These are phyloP conservation scores for Apteryx owenii DNA, from an alignment of 2,113 vertebrate genomes.

Conservation along the genomic window DNA sequence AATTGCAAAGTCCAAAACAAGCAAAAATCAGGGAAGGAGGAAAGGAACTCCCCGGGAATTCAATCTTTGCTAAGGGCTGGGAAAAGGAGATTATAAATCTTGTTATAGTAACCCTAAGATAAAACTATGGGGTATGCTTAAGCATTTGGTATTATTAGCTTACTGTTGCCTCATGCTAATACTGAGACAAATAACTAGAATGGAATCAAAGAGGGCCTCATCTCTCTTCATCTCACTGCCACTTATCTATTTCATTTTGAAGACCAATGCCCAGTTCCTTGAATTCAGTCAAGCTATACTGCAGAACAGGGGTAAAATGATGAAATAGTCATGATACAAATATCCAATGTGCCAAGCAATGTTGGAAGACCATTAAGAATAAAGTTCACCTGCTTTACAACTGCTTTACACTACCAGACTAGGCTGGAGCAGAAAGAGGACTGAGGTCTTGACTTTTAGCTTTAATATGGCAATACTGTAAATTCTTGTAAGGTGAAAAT, in stretches of 20 bases:
- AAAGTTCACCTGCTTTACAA: neutral
- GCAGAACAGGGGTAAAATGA: neutral
- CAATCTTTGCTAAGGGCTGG: neutral
- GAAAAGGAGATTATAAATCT: neutral
- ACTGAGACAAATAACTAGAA: neutral
- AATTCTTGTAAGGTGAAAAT: neutral
- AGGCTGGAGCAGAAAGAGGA: neutral
- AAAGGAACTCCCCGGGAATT: neutral
- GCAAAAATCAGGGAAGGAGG: neutral
- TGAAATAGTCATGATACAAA: neutral
- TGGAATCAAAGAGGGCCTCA: neutral
- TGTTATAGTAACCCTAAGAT: neutral
- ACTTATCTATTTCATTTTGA: neutral
- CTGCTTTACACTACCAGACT: neutral
- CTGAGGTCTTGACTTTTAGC: rapidly evolving
- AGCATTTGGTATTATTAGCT: neutral
- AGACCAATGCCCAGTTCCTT: neutral
- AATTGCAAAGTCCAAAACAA: neutral
- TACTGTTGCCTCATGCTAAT: neutral
- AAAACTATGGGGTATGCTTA: neutral
- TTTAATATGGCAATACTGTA: neutral
- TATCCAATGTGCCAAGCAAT: neutral
- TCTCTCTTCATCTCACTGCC: neutral
- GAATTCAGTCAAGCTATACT: neutral
- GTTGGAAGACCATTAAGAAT: rapidly evolving